These are phyloP conservation scores for Acleris sparsana DNA, from an alignment of 2,888 invertebrate species.

Conservation along the genomic window DNA sequence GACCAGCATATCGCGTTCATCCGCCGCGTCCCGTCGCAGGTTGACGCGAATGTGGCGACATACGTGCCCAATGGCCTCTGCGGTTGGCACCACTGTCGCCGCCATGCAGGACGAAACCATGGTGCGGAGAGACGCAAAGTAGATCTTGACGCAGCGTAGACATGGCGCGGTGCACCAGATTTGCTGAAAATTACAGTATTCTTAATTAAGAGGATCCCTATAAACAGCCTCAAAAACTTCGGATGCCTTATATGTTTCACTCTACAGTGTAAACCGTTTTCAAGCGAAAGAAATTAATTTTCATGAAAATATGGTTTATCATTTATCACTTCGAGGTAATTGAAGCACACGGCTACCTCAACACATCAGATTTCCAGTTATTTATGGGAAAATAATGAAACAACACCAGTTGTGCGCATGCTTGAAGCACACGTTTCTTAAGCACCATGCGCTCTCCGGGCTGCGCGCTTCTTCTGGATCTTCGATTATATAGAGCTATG, in stretches of 20 bases:
- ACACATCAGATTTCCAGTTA: no score
- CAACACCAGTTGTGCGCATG: constrained; percentile 86
- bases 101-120: constrained; percentile 83
- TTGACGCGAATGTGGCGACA: constrained; percentile 85
- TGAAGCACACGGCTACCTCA: no score
- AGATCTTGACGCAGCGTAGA: constrained; percentile 86
- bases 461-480: constrained; percentile 88
- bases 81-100: constrained; percentile 85
- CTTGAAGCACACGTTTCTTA: constrained; percentile 86
- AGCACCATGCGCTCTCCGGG: constrained; percentile 88
- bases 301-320: no score
- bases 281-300: no score
- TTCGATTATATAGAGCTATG: constrained; percentile 85
- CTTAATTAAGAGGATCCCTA: no score
- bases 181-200: constrained; percentile 76
- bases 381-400: no score
- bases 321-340: no score
- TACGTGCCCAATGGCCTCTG: constrained; percentile 85
- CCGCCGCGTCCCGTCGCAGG: constrained; percentile 81
- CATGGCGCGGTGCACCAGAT: constrained; percentile 89
- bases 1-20: constrained; percentile 68
- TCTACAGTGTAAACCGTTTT: no score
- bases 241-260: no score
- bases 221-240: no score
- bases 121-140: constrained; percentile 84